These are phyloP conservation scores for Toxotes lorentzi DNA, from an alignment of 2,797 vertebrate genomes.

Conservation along the genomic window DNA sequence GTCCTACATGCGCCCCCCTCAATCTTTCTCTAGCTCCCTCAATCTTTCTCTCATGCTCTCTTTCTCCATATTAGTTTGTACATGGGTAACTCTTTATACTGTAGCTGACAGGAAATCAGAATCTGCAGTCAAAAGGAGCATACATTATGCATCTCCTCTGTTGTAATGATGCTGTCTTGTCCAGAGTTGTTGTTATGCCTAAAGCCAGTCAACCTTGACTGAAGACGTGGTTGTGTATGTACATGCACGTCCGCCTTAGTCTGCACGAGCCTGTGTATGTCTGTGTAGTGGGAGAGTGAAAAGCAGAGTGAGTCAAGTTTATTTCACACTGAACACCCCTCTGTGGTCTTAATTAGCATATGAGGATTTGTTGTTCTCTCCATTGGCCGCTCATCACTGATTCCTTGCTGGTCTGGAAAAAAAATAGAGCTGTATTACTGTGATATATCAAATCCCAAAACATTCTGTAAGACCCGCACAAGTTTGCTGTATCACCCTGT, in stretches of 20 bases:
- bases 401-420: conserved; percentile 21
- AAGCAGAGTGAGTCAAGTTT: conserved; percentile 47
- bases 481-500: conserved; percentile 45
- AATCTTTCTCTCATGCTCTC: conserved; percentile 12
- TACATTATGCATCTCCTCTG: conserved; percentile 70
- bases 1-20: conserved; percentile 4
- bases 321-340: conserved; percentile 55
- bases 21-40: conserved; percentile 13
- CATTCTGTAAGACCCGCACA: conserved; percentile 30
- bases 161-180: conserved; percentile 79
- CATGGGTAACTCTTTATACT: conserved; percentile 49
- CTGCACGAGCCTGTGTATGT: conserved; percentile 27
- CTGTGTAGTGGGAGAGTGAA: conserved; percentile 12
- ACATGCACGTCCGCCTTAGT: conserved; percentile 35
- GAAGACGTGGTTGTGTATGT: conserved; percentile 53
- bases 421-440: conserved; percentile 25
- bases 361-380: conserved; percentile 52
- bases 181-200: conserved; percentile 64
- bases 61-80: conserved; percentile 53
- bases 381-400: conserved; percentile 27
- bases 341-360: conserved; percentile 73
- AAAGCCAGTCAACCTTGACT: conserved; percentile 70
- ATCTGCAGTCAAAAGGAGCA: conserved; percentile 38
- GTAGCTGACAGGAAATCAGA: conserved; percentile 50
- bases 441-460: conserved; percentile 44